Percentiles rank a stretch among this genome's conserved stretches.
These are phyloP conservation scores for Propithecus perrieri DNA, from an alignment of 2,797 vertebrate species.

Conservation along the genomic window DNA sequence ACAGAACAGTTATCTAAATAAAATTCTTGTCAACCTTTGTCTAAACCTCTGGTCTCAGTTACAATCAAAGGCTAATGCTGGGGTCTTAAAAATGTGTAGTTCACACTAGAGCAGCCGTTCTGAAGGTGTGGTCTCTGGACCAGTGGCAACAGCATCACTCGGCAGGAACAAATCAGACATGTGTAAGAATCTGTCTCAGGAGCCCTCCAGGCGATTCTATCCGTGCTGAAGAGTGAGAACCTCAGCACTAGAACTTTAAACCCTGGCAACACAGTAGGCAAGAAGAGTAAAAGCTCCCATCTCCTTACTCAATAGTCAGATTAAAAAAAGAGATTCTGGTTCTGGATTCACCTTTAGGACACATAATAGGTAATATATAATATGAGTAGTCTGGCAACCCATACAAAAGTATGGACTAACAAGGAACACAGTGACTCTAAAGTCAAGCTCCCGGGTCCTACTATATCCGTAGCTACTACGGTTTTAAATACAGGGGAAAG, in stretches of 20 bases:
- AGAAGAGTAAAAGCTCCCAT: neutral
- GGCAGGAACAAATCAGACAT: rapidly evolving
- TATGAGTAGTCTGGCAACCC: neutral
- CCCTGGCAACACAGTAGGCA: neutral
- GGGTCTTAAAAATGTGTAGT: neutral
- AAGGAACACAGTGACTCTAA: neutral
- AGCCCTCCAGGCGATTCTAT: too few relatives aligned
- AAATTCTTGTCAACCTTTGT: neutral
- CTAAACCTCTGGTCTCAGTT: neutral
- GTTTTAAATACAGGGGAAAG: neutral
- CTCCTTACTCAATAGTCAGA: neutral
- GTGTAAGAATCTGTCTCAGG: rapidly evolving
- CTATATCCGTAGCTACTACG: too few relatives aligned
- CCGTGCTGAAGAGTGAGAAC: neutral
- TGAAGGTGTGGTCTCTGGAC: rapidly evolving
- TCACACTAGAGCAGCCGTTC: neutral
- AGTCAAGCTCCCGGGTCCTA: neutral
- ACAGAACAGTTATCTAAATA: neutral
- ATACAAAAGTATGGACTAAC: neutral
- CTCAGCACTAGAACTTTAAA: neutral
- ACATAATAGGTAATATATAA: rapidly evolving
- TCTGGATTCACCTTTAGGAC: neutral
- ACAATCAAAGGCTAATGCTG: neutral
- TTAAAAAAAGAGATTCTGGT: neutral
- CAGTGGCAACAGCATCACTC: rapidly evolving